A percentile compares a stretch with the other conserved stretches of the same genome.
These are phyloP conservation scores for Glaucidium brasilianum DNA, from an alignment of 2,113 vertebrate species.

Conservation along the genomic window DNA sequence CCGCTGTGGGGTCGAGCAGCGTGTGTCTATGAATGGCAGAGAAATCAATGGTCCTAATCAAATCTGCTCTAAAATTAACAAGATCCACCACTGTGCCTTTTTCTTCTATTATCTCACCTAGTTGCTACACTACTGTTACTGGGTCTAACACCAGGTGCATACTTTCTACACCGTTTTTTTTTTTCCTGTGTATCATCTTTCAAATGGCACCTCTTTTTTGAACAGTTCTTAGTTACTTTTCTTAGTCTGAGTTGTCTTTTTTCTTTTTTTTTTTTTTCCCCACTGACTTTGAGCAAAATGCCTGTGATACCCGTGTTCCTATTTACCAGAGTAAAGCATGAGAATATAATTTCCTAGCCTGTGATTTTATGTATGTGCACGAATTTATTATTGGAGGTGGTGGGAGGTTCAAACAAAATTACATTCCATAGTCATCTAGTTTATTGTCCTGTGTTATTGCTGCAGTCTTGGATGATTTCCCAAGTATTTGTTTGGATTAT, in stretches of 20 bases:
- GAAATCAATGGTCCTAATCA: not conserved
- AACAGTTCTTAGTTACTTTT: not conserved
- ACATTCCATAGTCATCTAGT: not conserved
- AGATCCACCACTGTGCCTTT: conserved; percentile 11
- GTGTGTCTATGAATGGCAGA: not conserved
- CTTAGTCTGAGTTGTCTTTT: not conserved
- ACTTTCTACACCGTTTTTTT: not conserved
- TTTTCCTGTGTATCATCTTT: not conserved
- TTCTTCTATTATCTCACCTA: not conserved
- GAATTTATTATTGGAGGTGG: not conserved
- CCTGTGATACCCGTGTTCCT: not conserved
- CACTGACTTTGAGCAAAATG: not conserved
- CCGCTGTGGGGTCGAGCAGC: not conserved
- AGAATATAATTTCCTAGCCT: not conserved
- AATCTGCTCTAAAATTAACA: conserved; percentile 18
- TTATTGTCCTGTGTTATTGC: not conserved
- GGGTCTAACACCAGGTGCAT: too few species aligned
- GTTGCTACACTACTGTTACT: too few species aligned
- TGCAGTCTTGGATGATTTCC: not conserved
- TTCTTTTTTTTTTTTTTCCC: too few species aligned
- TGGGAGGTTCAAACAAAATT: not conserved
- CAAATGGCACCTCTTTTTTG: too few species aligned
- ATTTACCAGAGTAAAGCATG: not conserved
- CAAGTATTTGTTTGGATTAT: not conserved
- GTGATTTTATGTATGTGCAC: not conserved